Base-by-base conservation (phyloP, 2,888 invertebrate genomes). In the Nasonia oneida region DNA sequence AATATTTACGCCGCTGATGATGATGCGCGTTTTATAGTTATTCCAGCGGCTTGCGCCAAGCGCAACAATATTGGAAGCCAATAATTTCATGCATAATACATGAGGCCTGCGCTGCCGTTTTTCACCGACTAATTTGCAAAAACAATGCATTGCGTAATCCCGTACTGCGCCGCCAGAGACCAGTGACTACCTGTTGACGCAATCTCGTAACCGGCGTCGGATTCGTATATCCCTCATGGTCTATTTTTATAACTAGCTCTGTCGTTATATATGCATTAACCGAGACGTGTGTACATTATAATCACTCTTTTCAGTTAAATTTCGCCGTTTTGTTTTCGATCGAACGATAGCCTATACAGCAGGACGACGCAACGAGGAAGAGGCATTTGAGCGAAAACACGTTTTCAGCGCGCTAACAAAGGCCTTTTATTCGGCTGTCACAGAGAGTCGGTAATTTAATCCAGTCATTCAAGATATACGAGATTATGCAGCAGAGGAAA, bases 401-500 rank as follows among this genome's bases (percentile, higher is more conserved):
- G 8, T 53, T 75, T 53, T 47, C 75, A 75, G 29, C 29, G 29
- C 29, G 4, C 33, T 29, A 47, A 75, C 15, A 23, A 61, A 61
- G 39, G 12, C 10, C 39, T 61, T 53, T 75, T 75, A 77, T 77
- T 61, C 15, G 18, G 23, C 42, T 23, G 18, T 29, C 23, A 18
- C 47, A 47, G 47, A n/a, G 4, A 23, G 57, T 12, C 33, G 39
- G 3, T 50, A 67, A 50, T 67, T 79, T 29, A 79, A 33, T 67
- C 18, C 67, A 42, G 33, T 79, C 47, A 70, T 15, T 79, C 47
- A 70, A 70, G 67, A 67, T 79, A 67, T 79, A 67, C 5, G 64
- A 64, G 77, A 79, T 50, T 79, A 67, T 47, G 6, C 37, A 47
- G 76, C n/a, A 50, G 76, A 77, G 79, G 47, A 79, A 67, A 79